Conservation (phyloP, 2,113 vertebrate genomes). For the Neofelis nebulosa region DNA sequence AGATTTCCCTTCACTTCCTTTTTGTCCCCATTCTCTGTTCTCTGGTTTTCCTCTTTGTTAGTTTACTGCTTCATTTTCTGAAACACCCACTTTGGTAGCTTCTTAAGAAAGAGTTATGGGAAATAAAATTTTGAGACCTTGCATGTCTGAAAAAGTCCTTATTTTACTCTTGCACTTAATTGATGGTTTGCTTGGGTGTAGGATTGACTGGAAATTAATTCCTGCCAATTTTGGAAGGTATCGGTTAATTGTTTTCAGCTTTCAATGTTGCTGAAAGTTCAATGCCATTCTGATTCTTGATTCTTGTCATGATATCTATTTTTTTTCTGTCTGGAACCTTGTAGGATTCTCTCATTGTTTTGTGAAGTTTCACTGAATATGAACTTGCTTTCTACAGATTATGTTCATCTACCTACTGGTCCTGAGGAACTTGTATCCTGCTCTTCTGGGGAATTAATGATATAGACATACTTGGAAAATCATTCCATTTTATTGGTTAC, state of each 20-base stretch:
- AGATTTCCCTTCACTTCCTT: not conserved
- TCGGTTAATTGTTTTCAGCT: not conserved
- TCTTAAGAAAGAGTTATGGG: not conserved
- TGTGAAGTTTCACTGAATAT: not conserved
- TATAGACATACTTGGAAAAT: not conserved
- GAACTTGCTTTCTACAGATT: not conserved
- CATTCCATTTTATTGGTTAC: not conserved
- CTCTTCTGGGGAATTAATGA: not conserved
- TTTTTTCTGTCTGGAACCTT: not conserved
- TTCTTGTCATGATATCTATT: not conserved
- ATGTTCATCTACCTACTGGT: not conserved
- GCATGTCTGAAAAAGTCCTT: not conserved
- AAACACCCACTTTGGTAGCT: not conserved
- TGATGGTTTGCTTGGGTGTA: not conserved
- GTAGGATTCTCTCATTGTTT: not conserved
- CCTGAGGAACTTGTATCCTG: not conserved
- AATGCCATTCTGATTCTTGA: not conserved
- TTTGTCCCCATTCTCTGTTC: not conserved
- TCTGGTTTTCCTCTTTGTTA: not conserved
- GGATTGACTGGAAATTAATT: conserved; percentile 1
- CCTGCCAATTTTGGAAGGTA: not conserved
- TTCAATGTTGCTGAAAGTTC: not conserved
- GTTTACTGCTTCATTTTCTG: not conserved
- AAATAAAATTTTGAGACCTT: not conserved
- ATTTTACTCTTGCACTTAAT: not conserved